Conservation (phyloP, 1,140 invertebrate genomes). For the Atta cephalotes region DNA sequence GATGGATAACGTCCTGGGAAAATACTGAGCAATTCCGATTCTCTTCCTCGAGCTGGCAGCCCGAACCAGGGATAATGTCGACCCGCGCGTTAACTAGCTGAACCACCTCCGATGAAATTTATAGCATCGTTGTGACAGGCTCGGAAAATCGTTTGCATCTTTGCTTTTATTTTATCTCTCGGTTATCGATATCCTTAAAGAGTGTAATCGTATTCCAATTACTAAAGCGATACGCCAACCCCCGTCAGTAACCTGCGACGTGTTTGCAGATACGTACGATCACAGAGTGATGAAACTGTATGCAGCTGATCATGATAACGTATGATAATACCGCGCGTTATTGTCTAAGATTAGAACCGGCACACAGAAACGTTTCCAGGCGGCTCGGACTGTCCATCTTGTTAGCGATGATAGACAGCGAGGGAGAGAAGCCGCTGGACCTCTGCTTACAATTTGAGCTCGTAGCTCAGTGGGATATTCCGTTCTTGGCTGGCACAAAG, state of each 20-base stretch:
- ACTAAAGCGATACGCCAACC: constrained; percentile 27
- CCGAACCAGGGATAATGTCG: background rate
- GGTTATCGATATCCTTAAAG: constrained; percentile 29
- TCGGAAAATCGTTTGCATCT: background rate
- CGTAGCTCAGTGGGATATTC: constrained; percentile 22
- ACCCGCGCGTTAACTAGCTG: background rate
- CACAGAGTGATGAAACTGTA: background rate
- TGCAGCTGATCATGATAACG: constrained; percentile 30
- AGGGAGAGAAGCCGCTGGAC: constrained; percentile 15
- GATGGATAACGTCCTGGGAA: constrained; percentile 1
- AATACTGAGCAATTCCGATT: background rate
- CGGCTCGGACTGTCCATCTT: constrained; percentile 37
- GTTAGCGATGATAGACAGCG: constrained; percentile 43
- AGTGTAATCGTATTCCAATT: constrained; percentile 45
- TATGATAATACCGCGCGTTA: constrained; percentile 18
- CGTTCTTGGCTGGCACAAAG: constrained; percentile 51
- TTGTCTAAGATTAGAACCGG: constrained; percentile 49
- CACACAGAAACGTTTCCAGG: constrained; percentile 18
- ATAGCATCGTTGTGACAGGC: background rate
- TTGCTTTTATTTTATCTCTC: background rate
- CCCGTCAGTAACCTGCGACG: background rate
- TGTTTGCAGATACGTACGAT: no score
- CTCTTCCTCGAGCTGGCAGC: background rate
- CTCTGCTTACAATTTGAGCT: constrained; percentile 25
- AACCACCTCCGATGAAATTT: constrained; percentile 16